These are phyloP conservation scores for Pantherophis alleghaniensis DNA, from an alignment of 2,797 vertebrate species.

Conservation along the genomic window DNA sequence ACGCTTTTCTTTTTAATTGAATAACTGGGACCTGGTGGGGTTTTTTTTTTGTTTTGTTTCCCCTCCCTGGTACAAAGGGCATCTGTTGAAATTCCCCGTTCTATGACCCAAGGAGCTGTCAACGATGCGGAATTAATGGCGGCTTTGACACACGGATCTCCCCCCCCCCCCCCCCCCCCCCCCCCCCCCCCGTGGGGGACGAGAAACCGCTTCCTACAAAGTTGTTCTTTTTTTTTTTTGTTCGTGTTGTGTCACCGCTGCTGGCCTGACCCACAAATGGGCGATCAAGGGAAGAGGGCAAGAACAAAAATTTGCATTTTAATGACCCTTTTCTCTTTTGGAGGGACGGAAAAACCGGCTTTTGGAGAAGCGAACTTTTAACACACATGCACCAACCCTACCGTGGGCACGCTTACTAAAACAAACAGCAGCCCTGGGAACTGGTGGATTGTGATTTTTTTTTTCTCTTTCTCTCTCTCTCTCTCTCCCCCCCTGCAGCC, in stretches of 20 bases:
- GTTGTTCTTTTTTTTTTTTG: background rate
- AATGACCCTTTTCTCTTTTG: background rate
- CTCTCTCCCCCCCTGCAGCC: too few species aligned
- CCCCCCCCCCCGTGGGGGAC: background rate
- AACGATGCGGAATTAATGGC: slow-evolving; percentile 23
- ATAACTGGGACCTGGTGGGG: background rate
- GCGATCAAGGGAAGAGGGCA: background rate
- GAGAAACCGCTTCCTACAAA: background rate
- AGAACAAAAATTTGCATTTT: background rate
- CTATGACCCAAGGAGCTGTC: background rate
- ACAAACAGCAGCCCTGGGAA: background rate
- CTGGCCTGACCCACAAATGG: background rate
- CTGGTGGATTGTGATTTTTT: rapidly evolving
- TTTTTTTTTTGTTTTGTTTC: background rate
- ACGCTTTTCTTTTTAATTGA: slow-evolving; percentile 5
- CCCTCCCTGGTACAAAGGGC: background rate
- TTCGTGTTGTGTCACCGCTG: background rate
- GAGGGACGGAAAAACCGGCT: background rate
- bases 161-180: too few species aligned
- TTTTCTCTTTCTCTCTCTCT: too few species aligned
- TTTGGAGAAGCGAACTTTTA: background rate
- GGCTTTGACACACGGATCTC: background rate
- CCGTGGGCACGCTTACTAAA: background rate
- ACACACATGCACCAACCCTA: too few species aligned
- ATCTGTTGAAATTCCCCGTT: background rate